Conservation (phyloP, 2,888 invertebrate species). For the Netelia virgata region DNA sequence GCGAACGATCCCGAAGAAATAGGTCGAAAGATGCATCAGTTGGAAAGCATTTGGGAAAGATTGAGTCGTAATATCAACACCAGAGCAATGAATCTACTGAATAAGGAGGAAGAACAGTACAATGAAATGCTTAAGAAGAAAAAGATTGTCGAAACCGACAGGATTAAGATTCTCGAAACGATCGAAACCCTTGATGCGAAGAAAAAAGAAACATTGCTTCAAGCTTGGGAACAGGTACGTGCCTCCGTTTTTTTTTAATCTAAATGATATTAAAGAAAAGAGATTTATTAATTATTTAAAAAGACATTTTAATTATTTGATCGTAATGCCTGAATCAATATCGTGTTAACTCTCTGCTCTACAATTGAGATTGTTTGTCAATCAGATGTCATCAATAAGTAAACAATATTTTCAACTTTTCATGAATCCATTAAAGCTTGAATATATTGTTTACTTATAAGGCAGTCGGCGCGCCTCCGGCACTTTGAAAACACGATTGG, state of each 20-base stretch:
- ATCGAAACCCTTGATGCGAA: slow-evolving; percentile 96
- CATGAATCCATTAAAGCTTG: no score
- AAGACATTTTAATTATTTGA: no score
- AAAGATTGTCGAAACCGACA: slow-evolving; percentile 91
- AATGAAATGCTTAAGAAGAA: slow-evolving; percentile 90
- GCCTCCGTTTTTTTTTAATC: not conserved
- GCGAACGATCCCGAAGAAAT: slow-evolving; percentile 87
- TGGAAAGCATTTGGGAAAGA: slow-evolving; percentile 88
- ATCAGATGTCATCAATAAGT: no score
- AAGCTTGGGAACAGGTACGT: slow-evolving; percentile 90
- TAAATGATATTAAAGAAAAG: not conserved
- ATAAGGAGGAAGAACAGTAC: slow-evolving; percentile 93
- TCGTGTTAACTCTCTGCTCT: no score
- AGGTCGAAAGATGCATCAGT: slow-evolving; percentile 86
- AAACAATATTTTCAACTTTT: no score
- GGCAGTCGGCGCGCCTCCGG: no score
- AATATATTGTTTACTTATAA: no score
- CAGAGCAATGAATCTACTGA: slow-evolving; percentile 94
- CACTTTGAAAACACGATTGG: no score
- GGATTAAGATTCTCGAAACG: slow-evolving; percentile 90
- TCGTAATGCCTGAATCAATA: no score
- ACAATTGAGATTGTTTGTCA: no score
- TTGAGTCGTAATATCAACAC: slow-evolving; percentile 91
- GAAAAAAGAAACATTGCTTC: slow-evolving; percentile 92
- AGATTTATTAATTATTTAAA: not conserved